Evolutionary conservation across 2,888 invertebrate species (phyloP), one percentile per base, ranked within the genome.

Genomic region (Dolomedes plantarius): DNA sequence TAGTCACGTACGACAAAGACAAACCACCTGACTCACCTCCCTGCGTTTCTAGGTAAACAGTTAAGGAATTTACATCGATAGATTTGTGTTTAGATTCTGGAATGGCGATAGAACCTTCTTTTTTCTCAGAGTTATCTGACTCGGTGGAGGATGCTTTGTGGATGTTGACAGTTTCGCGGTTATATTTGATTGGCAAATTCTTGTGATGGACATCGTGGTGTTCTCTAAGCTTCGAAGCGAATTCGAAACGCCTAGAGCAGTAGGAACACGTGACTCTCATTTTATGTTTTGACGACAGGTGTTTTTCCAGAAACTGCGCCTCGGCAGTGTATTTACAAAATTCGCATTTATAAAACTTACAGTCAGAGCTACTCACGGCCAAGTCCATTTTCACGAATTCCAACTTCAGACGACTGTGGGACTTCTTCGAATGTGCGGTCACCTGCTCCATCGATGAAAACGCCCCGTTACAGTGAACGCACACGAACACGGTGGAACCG

Each of bases 241-340:
- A 86, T 28, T 86, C 85, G 46, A 79, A 86, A 27, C 74, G 68
- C 50, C 75, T 78, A n/a, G 46, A 64, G 39, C 85, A 86, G 41
- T 86, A 50, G 36, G 16, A 29, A 27, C 85, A 86, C 9, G 74
- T 79, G 3, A 86, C 78, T 39, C 85, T 74, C 39, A 50, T 78
- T 32, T 69, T 74, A 28, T 86, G 85, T 23, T 86, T 86, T 0
- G 46, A 39, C 19, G 65, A n/a, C 1, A 86, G 28, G 31, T 86
- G 85, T 6, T 28, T 27, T 27, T 74, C 69, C 2, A 86, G 29
- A 19, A 28, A 36, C 9, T 32, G 28, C 13, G 68, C 68, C 19
- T 78, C 64, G 1, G 62, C 29, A 11, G 65, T 79, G 39, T 79
- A 86, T 2, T 32, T 39, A 27, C 85, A 86, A 23, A 86, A 79